phyloP scores from a whole-genome alignment of 1,140 invertebrate species.

The Drosophila paulistorum region DNA sequence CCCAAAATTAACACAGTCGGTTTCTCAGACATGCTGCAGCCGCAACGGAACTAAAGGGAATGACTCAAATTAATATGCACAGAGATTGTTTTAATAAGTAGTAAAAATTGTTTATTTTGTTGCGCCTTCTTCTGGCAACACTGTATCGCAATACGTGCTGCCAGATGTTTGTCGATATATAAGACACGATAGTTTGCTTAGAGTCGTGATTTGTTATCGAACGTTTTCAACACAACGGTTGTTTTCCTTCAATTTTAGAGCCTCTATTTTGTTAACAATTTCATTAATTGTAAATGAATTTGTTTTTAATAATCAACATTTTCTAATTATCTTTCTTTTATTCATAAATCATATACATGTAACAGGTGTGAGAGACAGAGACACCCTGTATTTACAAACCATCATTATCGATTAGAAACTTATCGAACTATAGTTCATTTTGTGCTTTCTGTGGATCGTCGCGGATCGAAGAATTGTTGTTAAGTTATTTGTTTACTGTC shows the following conservation, averaged over 20 bases:
- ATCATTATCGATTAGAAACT: not conserved
- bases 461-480: not conserved
- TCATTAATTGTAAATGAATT: no score
- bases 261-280: no score
- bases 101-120: constrained; percentile 5
- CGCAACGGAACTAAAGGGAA: constrained; percentile 38
- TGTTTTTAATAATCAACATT: no score
- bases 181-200: not conserved
- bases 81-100: constrained; percentile 4
- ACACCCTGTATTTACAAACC: not conserved
- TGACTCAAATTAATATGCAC: constrained; percentile 40
- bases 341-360: no score
- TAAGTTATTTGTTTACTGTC: not conserved
- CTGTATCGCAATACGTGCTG: not conserved
- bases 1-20: constrained; percentile 79
- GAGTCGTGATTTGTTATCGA: not conserved
- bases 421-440: not conserved
- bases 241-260: no score
- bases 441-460: not conserved
- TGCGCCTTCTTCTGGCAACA: not conserved
- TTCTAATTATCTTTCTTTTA: no score
- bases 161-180: not conserved
- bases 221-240: not conserved
- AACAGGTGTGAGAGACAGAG: not conserved
- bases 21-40: constrained; percentile 77